These are phyloP conservation scores for Coracias cyanogaster DNA, from an alignment of 2,797 vertebrate species.

Conservation along the genomic window DNA sequence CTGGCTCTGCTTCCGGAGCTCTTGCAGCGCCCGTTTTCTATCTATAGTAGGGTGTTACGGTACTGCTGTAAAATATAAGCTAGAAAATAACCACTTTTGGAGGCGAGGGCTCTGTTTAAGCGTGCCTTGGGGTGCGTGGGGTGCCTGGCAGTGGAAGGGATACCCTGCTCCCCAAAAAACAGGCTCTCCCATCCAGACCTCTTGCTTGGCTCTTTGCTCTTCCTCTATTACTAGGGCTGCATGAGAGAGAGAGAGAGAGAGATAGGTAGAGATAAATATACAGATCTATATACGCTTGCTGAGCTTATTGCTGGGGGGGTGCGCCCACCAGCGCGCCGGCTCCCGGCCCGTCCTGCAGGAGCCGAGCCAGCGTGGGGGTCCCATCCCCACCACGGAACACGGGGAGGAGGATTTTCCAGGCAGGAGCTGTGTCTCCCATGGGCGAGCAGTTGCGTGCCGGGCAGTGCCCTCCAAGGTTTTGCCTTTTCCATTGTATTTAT, in stretches of 20 bases:
- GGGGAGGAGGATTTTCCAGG: background rate
- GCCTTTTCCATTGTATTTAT: background rate
- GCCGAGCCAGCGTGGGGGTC: background rate
- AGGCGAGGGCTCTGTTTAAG: background rate
- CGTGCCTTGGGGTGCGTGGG: background rate
- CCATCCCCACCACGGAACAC: background rate
- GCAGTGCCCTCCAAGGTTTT: background rate
- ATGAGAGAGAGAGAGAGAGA: constrained; percentile 17
- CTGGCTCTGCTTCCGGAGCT: background rate
- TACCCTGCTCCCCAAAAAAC: background rate
- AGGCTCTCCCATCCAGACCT: background rate
- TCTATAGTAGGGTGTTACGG: background rate
- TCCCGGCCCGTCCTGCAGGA: background rate
- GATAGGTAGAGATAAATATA: background rate
- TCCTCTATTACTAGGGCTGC: constrained; percentile 54
- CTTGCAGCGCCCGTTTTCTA: background rate
- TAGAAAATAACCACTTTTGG: background rate
- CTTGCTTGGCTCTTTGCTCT: constrained; percentile 40
- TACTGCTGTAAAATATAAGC: constrained; percentile 52
- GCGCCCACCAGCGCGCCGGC: accelerated
- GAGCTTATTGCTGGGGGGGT: background rate
- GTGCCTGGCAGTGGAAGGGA: background rate
- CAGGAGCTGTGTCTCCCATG: background rate
- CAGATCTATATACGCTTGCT: background rate
- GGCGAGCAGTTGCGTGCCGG: accelerated